Evolutionary conservation across 2,888 invertebrate species (phyloP).

Genomic region (Apamea sordens): DNA sequence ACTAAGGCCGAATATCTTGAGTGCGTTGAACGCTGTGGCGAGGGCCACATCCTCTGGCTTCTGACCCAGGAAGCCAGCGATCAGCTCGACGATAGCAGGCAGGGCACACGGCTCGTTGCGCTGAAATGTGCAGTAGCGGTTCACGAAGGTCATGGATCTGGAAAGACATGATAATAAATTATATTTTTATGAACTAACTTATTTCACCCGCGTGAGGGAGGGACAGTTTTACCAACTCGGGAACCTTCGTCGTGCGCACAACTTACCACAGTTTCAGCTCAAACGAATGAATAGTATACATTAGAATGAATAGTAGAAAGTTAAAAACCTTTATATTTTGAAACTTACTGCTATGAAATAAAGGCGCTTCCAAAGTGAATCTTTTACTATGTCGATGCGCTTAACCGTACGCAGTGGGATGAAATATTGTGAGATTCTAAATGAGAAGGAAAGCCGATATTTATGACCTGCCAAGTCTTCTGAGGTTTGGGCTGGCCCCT

Average conservation of each 20-base stretch:
- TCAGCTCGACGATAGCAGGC: conserved; percentile 97
- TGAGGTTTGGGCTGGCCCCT: not conserved
- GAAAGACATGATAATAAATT: conserved; percentile 26
- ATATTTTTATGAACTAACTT: too few species aligned
- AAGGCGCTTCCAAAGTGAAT: too few species aligned
- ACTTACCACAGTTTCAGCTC: too few species aligned
- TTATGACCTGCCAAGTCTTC: not conserved
- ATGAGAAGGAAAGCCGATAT: not conserved
- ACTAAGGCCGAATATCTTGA: conserved; percentile 96
- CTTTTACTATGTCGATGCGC: too few species aligned
- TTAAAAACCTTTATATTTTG: too few species aligned
- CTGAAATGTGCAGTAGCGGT: conserved; percentile 98
- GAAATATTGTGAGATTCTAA: not conserved
- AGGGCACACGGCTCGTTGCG: conserved; percentile 98
- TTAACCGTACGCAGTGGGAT: too few species aligned
- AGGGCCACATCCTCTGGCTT: conserved; percentile 97
- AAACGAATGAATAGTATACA: too few species aligned
- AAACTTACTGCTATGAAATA: too few species aligned
- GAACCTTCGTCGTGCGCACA: too few species aligned
- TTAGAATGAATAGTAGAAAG: too few species aligned
- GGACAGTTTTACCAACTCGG: too few species aligned
- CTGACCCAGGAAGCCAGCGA: conserved; percentile 97
- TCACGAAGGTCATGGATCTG: conserved; percentile 94
- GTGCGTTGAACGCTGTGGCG: conserved; percentile 97
- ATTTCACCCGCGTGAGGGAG: too few species aligned